These are phyloP conservation scores for Cephus pygmeus DNA, from an alignment of 2,888 invertebrate species.

Conservation along the genomic window DNA sequence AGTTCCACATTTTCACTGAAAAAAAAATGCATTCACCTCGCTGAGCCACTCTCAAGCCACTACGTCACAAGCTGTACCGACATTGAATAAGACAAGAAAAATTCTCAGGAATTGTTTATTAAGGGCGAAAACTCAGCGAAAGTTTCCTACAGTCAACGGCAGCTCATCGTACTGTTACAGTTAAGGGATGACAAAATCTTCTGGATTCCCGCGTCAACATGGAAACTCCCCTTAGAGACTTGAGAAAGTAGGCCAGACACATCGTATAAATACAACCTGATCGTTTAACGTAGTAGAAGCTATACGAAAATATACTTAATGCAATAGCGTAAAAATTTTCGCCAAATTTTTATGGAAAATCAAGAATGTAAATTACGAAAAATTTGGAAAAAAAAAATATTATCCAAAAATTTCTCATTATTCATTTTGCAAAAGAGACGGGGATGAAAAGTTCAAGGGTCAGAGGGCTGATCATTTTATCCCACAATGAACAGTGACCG, in stretches of 20 bases:
- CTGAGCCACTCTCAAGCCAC: neutral
- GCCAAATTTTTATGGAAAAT: neutral
- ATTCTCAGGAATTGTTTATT: neutral
- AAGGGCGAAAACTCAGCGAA: neutral
- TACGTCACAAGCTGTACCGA: neutral
- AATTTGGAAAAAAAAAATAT: neutral
- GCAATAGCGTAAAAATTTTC: neutral
- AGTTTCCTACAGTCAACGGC: neutral
- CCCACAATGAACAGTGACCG: neutral
- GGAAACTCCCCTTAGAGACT: neutral
- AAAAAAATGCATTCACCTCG: neutral
- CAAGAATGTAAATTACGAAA: neutral
- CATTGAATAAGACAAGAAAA: neutral
- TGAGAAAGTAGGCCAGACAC: neutral
- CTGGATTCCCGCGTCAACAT: neutral
- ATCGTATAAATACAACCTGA: too few species aligned
- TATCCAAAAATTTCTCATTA: neutral
- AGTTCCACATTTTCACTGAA: neutral
- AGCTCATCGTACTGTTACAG: neutral
- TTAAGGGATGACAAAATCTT: neutral
- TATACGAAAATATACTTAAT: neutral
- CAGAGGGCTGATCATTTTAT: neutral
- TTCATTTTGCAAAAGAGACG: neutral
- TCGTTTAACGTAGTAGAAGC: neutral
- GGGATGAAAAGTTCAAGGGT: slow-evolving; percentile 9